Base-by-base conservation (phyloP, 2,113 vertebrate species). In the Gallinago media region DNA sequence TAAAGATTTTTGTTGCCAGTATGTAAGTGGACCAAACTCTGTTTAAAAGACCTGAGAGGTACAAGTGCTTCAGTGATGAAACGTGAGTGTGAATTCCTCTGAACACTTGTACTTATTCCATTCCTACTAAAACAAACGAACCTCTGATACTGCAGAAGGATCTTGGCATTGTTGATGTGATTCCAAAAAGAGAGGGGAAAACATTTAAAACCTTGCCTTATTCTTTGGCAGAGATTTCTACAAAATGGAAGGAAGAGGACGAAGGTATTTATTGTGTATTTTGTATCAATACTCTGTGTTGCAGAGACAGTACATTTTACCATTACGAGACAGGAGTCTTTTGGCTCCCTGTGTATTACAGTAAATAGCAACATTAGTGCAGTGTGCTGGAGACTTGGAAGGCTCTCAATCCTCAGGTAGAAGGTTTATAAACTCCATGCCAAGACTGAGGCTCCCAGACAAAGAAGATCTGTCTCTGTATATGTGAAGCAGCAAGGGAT, bases 401-500 rank as follows among this genome's bases (percentile, higher is more conserved):
- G 68, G 44, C 77, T 85, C 61, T 59, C 87, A 81, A 1, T 16
- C 29, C 73, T 71, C 40, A 20, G 29, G 36, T 40, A 91, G 75
- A 38, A 68, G 36, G 63, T 42, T 93, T 36, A 77, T 26, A 38
- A 77, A 15, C 12, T 75, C n/a, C 4, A 8, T 36, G 50, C 76
- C 81, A 70, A 73, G 54, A 44, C 63, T 72, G 52, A 47, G 42
- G 44, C 49, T 67, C 34, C 42, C 78, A 89, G 42, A 36, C 29
- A 58, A 22, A 19, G 27, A 22, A 19, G 27, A 72, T 82, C 13
- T 47, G 22, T 14, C 47, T 71, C 65, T 71, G 5, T 19, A 10
- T 14, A 1, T 3, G 25, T 25, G 49, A 62, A 79, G n/a, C 36
- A 82, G 49, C 0, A 0, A 93, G 16, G 29, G 12, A 38, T 2